phyloP scores from a whole-genome alignment of 2,888 invertebrate genomes.

The Dolomedes plantarius region DNA sequence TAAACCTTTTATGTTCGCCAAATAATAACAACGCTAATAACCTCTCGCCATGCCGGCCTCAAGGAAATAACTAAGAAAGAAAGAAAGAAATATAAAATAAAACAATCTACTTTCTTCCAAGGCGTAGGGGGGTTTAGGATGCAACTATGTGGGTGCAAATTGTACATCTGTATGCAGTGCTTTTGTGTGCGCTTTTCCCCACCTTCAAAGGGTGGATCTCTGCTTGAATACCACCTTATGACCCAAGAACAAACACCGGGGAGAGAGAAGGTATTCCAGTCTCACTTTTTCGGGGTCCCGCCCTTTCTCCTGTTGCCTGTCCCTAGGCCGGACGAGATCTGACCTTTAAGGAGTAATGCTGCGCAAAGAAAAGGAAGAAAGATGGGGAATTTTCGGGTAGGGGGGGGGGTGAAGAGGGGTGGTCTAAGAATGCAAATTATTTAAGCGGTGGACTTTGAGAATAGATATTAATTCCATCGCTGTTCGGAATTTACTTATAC shows the following conservation, averaged over 20 bases:
- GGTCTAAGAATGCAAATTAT: too few relatives aligned
- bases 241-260: slow-evolving; percentile 10
- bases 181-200: slow-evolving; percentile 9
- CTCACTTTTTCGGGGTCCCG: background rate
- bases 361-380: too few relatives aligned
- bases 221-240: background rate
- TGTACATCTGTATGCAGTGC: slow-evolving; percentile 35
- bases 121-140: background rate
- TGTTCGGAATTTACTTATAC: too few relatives aligned
- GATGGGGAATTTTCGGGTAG: too few relatives aligned
- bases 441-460: too few relatives aligned
- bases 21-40: background rate
- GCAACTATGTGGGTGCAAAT: slow-evolving; percentile 42
- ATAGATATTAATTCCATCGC: too few relatives aligned
- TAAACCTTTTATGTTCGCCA: slow-evolving; percentile 2
- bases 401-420: too few relatives aligned
- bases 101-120: background rate
- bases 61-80: background rate
- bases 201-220: slow-evolving; percentile 10
- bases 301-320: background rate
- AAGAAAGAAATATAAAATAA: background rate
- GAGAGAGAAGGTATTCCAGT: background rate
- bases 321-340: background rate
- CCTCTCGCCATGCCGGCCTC: background rate
- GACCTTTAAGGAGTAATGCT: too few relatives aligned